Conservation (phyloP, 1,140 invertebrate genomes). For the Dendrolimus kikuchii region DNA sequence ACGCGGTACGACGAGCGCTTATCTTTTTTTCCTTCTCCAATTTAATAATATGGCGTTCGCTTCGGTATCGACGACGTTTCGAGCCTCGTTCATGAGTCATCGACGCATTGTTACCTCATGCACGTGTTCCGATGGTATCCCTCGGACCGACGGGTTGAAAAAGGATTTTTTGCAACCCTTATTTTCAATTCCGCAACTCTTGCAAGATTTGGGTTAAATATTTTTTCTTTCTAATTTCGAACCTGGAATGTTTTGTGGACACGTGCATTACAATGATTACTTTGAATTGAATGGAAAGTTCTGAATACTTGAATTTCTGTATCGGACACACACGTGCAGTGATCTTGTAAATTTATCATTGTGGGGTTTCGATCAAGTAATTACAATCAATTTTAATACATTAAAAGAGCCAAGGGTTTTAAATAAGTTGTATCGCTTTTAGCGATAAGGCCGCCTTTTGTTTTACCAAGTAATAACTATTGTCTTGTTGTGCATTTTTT, state of each 20-base stretch:
- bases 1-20: constrained; percentile 56
- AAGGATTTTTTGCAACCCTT: constrained; percentile 67
- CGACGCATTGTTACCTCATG: constrained; percentile 55
- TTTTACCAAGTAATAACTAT: too few species aligned
- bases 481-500: too few species aligned
- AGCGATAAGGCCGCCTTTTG: too few species aligned
- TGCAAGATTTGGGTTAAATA: constrained; percentile 64
- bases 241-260: constrained; percentile 35
- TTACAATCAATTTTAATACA: too few species aligned
- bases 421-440: too few species aligned
- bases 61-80: constrained; percentile 38
- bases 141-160: constrained; percentile 62
- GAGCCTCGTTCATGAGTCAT: constrained; percentile 57
- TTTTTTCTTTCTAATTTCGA: constrained; percentile 34
- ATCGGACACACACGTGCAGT: constrained; percentile 10
- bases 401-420: too few species aligned
- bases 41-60: constrained; percentile 57
- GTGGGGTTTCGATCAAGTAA: too few species aligned
- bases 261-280: constrained; percentile 34
- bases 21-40: constrained; percentile 54
- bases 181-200: constrained; percentile 68
- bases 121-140: constrained; percentile 48
- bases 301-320: constrained; percentile 7
- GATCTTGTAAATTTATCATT: constrained; percentile 1
- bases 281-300: too few species aligned